A percentile compares a stretch with the other conserved stretches of the same genome.
Conservation (phyloP, 2,797 vertebrate species). For the Melanotaenia pygmaea region DNA sequence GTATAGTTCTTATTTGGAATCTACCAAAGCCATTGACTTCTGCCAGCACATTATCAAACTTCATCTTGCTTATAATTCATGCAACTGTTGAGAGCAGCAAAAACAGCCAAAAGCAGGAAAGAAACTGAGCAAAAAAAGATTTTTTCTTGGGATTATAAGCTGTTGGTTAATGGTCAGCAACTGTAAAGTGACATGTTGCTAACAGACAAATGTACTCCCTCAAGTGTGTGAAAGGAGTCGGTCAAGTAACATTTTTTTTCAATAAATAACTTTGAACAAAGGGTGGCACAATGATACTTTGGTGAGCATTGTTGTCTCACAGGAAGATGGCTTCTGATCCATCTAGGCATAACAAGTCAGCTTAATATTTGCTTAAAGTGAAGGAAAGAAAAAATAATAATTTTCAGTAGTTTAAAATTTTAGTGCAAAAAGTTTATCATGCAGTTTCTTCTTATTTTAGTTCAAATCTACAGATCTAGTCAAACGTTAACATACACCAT, state of each 20-base stretch:
- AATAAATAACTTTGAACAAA: constrained; percentile 25
- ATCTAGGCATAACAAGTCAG: background rate
- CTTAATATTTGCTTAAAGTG: background rate
- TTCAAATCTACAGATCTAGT: no score
- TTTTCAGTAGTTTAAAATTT: background rate
- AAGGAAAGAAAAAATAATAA: background rate
- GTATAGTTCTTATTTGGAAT: constrained; percentile 82
- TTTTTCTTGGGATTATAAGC: background rate
- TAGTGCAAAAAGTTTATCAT: no score
- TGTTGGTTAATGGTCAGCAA: constrained; percentile 27
- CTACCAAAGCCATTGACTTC: constrained; percentile 84
- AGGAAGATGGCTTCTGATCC: background rate
- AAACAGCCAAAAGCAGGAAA: background rate
- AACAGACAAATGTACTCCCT: background rate
- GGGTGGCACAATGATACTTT: no score
- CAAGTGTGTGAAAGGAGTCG: background rate
- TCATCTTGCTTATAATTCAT: constrained; percentile 72
- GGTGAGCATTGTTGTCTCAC: no score
- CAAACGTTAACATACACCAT: background rate
- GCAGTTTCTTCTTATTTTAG: no score
- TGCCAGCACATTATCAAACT: constrained; percentile 87
- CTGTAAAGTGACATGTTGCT: background rate
- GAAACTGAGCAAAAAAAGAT: background rate
- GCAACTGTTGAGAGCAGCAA: background rate
- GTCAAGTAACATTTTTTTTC: constrained; percentile 1